Conservation (phyloP, 2,797 vertebrate species). For the Gila robusta region DNA sequence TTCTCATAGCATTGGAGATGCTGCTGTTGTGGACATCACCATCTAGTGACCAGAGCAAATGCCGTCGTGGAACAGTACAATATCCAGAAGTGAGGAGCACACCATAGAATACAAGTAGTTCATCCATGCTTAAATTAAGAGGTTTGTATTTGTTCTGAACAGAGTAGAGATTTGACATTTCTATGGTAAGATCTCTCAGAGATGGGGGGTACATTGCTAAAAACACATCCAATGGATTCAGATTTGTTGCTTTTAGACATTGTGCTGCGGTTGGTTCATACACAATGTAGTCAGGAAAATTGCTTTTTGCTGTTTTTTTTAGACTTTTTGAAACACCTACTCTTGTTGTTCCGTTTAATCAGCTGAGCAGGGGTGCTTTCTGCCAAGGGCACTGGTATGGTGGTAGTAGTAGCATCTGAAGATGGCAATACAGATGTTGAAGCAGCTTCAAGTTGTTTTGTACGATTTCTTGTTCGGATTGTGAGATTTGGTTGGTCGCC, state of each 20-base stretch:
- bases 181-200: slow-evolving; percentile 10
- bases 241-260: slow-evolving; percentile 39
- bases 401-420: no score
- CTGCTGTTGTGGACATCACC: slow-evolving; percentile 33
- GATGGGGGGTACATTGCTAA: slow-evolving; percentile 29
- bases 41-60: slow-evolving; percentile 14
- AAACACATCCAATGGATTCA: slow-evolving; percentile 37
- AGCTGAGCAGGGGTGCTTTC: neutral
- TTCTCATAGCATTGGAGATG: slow-evolving; percentile 35
- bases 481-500: no score
- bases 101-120: slow-evolving; percentile 38
- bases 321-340: neutral
- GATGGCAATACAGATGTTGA: no score
- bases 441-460: no score
- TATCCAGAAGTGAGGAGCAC: slow-evolving; percentile 38
- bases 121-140: slow-evolving; percentile 23
- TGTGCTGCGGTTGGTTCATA: slow-evolving; percentile 39
- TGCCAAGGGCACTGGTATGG: no score
- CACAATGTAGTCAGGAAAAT: slow-evolving; percentile 7
- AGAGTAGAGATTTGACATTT: slow-evolving; percentile 48
- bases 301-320: neutral
- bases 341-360: neutral
- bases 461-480: no score
- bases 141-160: slow-evolving; percentile 37
- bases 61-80: slow-evolving; percentile 33